A percentile compares a stretch with the other conserved stretches of the same genome.
phyloP scores from a whole-genome alignment of 35 echinoderm and acorn worm genomes.

The Nesometra sesokonis region DNA sequence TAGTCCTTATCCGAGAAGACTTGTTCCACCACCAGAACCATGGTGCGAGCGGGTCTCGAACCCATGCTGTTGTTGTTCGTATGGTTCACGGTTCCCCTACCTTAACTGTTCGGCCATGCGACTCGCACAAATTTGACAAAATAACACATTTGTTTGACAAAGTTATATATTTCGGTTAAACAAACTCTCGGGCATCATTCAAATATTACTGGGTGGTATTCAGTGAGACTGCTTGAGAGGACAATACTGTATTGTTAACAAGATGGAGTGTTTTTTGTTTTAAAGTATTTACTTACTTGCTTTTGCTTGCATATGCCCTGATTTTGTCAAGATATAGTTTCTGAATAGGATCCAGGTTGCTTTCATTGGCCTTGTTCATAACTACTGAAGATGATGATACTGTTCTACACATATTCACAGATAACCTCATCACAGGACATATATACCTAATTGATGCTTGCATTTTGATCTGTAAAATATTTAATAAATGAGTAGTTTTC shows the following conservation, averaged over 20 bases:
- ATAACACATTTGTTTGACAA: no score
- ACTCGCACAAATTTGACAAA: no score
- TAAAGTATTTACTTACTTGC: slow-evolving; percentile 50
- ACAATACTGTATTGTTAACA: neutral
- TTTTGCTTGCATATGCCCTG: slow-evolving; percentile 84
- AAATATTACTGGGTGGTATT: neutral
- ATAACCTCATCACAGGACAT: neutral
- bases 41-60: no score
- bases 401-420: slow-evolving; percentile 50
- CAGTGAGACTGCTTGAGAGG: neutral
- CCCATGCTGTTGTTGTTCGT: no score
- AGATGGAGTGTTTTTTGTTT: neutral
- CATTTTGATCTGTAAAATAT: neutral
- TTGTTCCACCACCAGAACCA: no score
- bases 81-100: no score
- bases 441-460: neutral
- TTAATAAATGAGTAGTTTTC: no score
- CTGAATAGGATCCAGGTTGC: slow-evolving; percentile 51
- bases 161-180: no score
- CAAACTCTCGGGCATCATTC: no score
- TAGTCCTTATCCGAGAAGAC: no score
- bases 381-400: slow-evolving; percentile 32
- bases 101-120: no score
- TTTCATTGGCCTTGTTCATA: slow-evolving; percentile 32
- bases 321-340: slow-evolving; percentile 88